phyloP scores from a whole-genome alignment of 1,140 invertebrate species.

The Micrasema minimum region DNA sequence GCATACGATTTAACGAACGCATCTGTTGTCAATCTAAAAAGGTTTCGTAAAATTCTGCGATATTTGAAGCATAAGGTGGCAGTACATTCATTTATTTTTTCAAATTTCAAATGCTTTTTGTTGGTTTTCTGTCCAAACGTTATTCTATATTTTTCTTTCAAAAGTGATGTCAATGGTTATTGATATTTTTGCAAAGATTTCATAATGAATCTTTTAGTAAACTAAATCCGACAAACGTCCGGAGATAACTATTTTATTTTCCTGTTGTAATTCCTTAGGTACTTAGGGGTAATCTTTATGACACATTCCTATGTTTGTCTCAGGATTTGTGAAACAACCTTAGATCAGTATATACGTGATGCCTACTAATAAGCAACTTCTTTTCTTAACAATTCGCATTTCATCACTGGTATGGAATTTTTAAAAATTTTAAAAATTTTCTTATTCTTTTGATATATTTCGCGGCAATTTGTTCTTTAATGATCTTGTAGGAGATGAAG shows the following conservation, averaged over 20 bases:
- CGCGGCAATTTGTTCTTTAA: neutral
- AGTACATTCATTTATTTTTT: slow-evolving; percentile 51
- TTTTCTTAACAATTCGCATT: neutral
- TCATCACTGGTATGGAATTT: neutral
- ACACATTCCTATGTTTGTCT: neutral
- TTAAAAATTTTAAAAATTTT: slow-evolving; percentile 28
- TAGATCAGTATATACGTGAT: too few species aligned
- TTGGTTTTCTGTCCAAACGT: slow-evolving; percentile 44
- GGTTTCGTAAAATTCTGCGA: slow-evolving; percentile 55
- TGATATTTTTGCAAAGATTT: slow-evolving; percentile 29
- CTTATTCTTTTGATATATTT: slow-evolving; percentile 19
- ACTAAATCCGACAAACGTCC: neutral
- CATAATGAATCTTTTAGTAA: slow-evolving; percentile 41
- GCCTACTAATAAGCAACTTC: too few species aligned
- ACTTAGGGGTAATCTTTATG: neutral
- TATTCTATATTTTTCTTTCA: slow-evolving; percentile 17
- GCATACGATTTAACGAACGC: too few species aligned
- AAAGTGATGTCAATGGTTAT: slow-evolving; percentile 14
- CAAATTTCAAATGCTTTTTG: slow-evolving; percentile 55
- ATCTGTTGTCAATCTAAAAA: slow-evolving; percentile 59
- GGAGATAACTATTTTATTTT: slow-evolving; percentile 23
- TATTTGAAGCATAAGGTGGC: slow-evolving; percentile 54
- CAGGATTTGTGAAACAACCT: too few species aligned
- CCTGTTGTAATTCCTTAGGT: neutral
- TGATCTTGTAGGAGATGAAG: too few species aligned